phyloP scores from a whole-genome alignment of 2,797 vertebrate species.

The Monodelphis domestica region DNA sequence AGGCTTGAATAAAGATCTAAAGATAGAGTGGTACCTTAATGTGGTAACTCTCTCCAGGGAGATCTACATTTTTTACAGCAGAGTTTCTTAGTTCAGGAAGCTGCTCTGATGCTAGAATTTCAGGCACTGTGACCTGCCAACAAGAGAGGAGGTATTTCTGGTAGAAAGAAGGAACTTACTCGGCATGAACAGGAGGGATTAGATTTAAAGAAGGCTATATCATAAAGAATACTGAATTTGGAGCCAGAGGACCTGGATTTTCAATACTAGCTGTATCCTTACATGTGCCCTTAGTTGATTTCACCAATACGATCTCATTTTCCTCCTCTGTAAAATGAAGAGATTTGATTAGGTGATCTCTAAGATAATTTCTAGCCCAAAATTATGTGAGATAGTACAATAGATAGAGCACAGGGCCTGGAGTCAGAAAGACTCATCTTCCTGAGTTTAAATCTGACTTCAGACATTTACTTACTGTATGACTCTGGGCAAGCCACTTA shows the following conservation, averaged over 20 bases:
- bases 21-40: not conserved
- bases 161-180: not conserved
- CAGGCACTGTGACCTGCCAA: not conserved
- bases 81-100: not conserved
- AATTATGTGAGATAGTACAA: too few species aligned
- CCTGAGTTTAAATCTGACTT: too few species aligned
- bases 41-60: not conserved
- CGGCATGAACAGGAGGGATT: not conserved
- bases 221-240: not conserved
- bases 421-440: too few species aligned
- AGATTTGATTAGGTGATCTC: not conserved
- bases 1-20: not conserved
- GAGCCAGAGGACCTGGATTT: not conserved
- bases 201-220: not conserved
- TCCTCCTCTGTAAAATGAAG: not conserved
- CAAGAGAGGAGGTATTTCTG: not conserved
- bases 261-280: not conserved
- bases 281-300: not conserved
- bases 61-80: not conserved
- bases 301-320: too few species aligned
- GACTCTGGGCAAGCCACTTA: too few species aligned
- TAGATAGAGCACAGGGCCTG: too few species aligned
- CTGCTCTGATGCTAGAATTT: not conserved
- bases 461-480: too few species aligned
- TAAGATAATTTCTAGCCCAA: not conserved